Evolutionary conservation across 2,113 vertebrate species (phyloP).

Genomic region (Pachyramphus minor): DNA sequence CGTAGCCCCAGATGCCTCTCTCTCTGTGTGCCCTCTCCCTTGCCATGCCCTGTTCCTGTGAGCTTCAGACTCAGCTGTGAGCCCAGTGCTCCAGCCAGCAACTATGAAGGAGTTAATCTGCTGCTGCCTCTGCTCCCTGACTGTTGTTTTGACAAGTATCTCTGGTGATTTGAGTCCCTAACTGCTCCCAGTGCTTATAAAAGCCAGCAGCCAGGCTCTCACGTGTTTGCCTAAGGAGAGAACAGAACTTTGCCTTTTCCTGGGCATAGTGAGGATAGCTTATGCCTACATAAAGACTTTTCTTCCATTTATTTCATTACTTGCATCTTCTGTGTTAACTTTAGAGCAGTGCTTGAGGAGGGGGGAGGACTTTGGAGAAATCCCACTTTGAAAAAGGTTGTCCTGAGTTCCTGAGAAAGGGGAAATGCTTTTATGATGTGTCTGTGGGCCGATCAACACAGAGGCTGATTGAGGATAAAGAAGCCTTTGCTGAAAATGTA

Average conservation of each 20-base stretch:
- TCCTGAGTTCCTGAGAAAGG: neutral
- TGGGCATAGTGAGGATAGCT: neutral
- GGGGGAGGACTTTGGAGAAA: neutral
- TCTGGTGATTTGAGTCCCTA: constrained; percentile 57
- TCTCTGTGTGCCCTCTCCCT: neutral
- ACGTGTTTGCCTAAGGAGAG: constrained; percentile 44
- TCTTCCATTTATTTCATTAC: neutral
- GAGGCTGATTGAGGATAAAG: neutral
- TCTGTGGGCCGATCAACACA: neutral
- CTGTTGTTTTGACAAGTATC: constrained; percentile 60
- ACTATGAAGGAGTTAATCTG: constrained; percentile 33
- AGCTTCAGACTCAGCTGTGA: neutral
- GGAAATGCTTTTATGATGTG: neutral
- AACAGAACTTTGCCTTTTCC: constrained; percentile 15
- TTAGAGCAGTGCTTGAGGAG: neutral
- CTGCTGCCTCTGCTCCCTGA: constrained; percentile 32
- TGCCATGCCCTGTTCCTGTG: neutral
- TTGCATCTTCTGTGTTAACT: neutral
- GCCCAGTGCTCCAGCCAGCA: neutral
- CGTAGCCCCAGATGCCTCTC: neutral
- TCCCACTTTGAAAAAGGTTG: neutral
- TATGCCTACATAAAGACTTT: neutral
- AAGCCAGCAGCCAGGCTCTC: constrained; percentile 30
- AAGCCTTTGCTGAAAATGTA: neutral
- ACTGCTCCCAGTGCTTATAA: constrained; percentile 47